These are phyloP conservation scores for Mastacembelus armatus DNA, from an alignment of 2,797 vertebrate species.

Conservation along the genomic window DNA sequence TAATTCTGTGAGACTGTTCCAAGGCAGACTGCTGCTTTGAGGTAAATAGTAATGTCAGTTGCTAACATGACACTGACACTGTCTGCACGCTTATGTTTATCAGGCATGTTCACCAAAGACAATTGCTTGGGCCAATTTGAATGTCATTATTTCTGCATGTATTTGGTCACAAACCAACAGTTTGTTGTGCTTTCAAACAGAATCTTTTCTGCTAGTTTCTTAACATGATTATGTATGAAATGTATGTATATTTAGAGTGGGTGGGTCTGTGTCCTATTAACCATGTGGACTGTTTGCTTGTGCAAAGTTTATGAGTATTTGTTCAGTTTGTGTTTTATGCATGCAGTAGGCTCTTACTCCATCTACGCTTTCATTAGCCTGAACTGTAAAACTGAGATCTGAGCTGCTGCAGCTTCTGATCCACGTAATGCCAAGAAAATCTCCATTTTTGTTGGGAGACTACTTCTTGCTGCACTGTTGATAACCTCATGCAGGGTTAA, in stretches of 20 bases:
- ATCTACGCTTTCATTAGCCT: not conserved
- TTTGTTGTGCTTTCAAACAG: too few relatives aligned
- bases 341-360: not conserved
- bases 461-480: not conserved
- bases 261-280: not conserved
- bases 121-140: too few relatives aligned
- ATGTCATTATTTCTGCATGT: too few relatives aligned
- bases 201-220: not conserved
- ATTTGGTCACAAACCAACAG: too few relatives aligned
- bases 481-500: constrained; percentile 13
- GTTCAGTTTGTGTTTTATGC: constrained; percentile 9
- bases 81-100: not conserved
- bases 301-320: not conserved
- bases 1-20: too few relatives aligned
- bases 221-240: not conserved
- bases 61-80: too few relatives aligned
- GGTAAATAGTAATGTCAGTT: too few relatives aligned
- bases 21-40: too few relatives aligned
- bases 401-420: not conserved
- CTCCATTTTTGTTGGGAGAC: not conserved
- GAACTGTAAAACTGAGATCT: constrained; percentile 7
- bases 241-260: not conserved
- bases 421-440: not conserved
- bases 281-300: not conserved
- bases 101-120: too few relatives aligned